Conservation (phyloP, 2,888 invertebrate genomes). For the Dermolepida albohirtum region DNA sequence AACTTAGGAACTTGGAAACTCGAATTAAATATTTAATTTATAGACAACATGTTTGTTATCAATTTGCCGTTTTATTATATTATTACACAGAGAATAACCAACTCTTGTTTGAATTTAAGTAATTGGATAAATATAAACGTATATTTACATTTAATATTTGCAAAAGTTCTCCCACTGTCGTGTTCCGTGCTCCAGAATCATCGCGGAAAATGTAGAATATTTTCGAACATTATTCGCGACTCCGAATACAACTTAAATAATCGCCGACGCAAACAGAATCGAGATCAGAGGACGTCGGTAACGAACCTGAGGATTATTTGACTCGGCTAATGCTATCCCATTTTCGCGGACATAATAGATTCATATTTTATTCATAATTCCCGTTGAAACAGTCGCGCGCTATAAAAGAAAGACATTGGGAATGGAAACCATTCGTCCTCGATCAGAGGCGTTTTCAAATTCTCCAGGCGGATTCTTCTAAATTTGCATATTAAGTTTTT, state of each 20-base stretch:
- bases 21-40: too few relatives aligned
- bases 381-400: conserved; percentile 29
- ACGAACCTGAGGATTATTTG: conserved; percentile 37
- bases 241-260: conserved; percentile 34
- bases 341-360: conserved; percentile 38
- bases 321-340: conserved; percentile 37
- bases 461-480: conserved; percentile 21
- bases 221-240: background rate
- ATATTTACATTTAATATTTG: too few relatives aligned
- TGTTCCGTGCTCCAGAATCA: conserved; percentile 2
- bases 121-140: too few relatives aligned
- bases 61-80: too few relatives aligned
- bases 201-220: conserved; percentile 7
- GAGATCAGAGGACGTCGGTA: conserved; percentile 36
- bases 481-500: conserved; percentile 36
- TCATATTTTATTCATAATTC: conserved; percentile 40
- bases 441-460: conserved; percentile 31
- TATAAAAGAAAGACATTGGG: conserved; percentile 13
- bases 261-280: conserved; percentile 38
- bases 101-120: too few relatives aligned
- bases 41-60: too few relatives aligned
- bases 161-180: too few relatives aligned
- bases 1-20: too few relatives aligned
- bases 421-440: conserved; percentile 30
- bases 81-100: too few relatives aligned